Evolutionary conservation across 2,113 vertebrate genomes (phyloP).

Genomic region (Xiphorhynchus elegans): DNA sequence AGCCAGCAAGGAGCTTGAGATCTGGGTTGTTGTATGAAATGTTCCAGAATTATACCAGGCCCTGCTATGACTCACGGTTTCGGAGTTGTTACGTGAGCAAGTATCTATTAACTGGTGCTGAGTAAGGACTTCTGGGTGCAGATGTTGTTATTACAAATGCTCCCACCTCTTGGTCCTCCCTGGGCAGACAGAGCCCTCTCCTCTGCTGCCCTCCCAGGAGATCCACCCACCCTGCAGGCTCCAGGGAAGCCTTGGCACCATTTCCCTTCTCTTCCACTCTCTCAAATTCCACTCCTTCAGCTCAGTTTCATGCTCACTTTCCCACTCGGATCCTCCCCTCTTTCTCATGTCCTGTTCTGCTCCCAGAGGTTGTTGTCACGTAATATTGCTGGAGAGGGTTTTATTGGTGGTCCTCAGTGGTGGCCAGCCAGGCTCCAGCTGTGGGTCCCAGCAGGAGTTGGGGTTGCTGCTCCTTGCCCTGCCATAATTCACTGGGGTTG

Average conservation of each 20-base stretch:
- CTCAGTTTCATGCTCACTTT: background rate
- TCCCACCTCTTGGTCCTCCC: background rate
- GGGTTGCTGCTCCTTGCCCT: background rate
- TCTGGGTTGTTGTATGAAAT: background rate
- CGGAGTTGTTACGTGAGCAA: constrained; percentile 25
- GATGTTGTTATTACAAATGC: background rate
- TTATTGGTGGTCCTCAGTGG: background rate
- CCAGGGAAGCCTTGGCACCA: background rate
- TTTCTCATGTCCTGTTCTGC: background rate
- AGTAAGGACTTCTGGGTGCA: constrained; percentile 30
- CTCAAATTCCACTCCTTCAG: background rate
- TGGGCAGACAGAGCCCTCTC: background rate
- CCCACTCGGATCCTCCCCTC: background rate
- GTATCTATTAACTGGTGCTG: constrained; percentile 48
- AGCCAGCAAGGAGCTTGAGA: background rate
- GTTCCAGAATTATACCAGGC: constrained; percentile 43
- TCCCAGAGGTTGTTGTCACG: background rate
- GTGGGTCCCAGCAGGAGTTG: background rate
- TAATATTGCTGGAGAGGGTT: background rate
- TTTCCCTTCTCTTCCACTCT: background rate
- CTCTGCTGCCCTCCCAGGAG: background rate
- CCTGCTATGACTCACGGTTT: constrained; percentile 29
- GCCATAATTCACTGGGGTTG: background rate
- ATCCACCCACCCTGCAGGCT: background rate
- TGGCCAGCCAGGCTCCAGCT: background rate